A percentile compares a stretch with the other conserved stretches of the same genome.
Evolutionary conservation across 2,888 invertebrate genomes (phyloP).

Genomic region (Xanthorhoe designata): DNA sequence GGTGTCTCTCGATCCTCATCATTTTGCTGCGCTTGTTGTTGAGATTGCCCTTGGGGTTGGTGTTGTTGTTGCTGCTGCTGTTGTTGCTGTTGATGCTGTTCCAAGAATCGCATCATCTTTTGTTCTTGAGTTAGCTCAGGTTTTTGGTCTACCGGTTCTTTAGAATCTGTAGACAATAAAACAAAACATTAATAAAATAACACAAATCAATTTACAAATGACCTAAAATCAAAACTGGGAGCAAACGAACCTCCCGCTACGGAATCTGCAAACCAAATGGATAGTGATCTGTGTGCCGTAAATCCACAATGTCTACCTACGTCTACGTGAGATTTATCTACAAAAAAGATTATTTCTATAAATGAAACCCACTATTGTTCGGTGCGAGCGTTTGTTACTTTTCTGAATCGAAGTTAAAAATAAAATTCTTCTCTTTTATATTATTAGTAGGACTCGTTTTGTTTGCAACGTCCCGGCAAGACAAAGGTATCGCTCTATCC

Average conservation of each 20-base stretch:
- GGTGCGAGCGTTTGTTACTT: conserved; percentile 80
- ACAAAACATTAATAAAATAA: conserved; percentile 27
- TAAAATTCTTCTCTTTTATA: conserved; percentile 85
- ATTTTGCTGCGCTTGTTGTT: conserved; percentile 68
- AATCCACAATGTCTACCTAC: conserved; percentile 74
- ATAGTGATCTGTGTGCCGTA: conserved; percentile 68
- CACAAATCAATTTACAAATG: conserved; percentile 15
- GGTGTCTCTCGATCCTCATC: conserved; percentile 79
- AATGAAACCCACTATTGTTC: conserved; percentile 82
- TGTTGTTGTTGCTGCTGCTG: conserved; percentile 59
- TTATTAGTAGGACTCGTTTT: conserved; percentile 83
- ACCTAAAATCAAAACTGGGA: conserved; percentile 41
- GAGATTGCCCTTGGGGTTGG: conserved; percentile 54
- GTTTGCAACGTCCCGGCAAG: conserved; percentile 84
- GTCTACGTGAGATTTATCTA: conserved; percentile 83
- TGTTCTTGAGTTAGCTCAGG: conserved; percentile 85
- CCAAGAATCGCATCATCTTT: conserved; percentile 79
- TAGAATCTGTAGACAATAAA: conserved; percentile 77
- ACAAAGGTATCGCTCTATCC: conserved; percentile 84
- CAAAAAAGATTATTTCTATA: conserved; percentile 85
- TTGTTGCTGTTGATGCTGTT: conserved; percentile 75
- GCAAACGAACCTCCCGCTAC: conserved; percentile 70
- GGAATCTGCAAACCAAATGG: conserved; percentile 71
- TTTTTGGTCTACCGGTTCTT: conserved; percentile 85
- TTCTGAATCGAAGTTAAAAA: conserved; percentile 85